phyloP scores from a whole-genome alignment of 2,888 invertebrate genomes.

The Pteria penguin region DNA sequence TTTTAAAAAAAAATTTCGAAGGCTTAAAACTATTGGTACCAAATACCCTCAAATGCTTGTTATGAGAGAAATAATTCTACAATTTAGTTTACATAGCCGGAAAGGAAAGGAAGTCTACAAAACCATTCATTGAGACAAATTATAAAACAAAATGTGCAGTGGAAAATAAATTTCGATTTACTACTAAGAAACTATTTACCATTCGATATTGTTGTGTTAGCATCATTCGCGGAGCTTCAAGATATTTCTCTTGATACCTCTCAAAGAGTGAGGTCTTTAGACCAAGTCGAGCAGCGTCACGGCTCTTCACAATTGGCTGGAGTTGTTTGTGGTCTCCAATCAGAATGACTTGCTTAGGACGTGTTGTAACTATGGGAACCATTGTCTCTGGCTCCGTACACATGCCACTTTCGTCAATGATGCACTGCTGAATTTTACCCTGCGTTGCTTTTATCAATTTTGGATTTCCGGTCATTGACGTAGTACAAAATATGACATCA shows the following conservation, averaged over 20 bases:
- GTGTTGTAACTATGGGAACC: conserved; percentile 57
- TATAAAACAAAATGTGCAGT: too few relatives aligned
- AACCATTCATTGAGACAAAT: too few relatives aligned
- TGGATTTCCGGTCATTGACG: conserved; percentile 20
- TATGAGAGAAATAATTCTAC: too few relatives aligned
- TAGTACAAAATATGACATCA: conserved; percentile 32
- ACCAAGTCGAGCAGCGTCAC: conserved; percentile 21
- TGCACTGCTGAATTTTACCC: conserved; percentile 47
- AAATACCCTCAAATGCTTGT: too few relatives aligned
- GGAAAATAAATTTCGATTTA: too few relatives aligned
- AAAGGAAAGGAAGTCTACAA: too few relatives aligned
- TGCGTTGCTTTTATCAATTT: conserved; percentile 10
- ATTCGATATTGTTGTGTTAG: conserved; percentile 14
- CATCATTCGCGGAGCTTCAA: not conserved
- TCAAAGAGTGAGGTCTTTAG: conserved; percentile 36
- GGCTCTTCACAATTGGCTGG: conserved; percentile 62
- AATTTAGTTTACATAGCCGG: too few relatives aligned
- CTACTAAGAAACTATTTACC: conserved; percentile 1
- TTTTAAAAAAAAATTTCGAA: too few relatives aligned
- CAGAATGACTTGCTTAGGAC: conserved; percentile 58
- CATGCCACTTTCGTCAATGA: conserved; percentile 72
- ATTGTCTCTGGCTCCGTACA: conserved; percentile 67
- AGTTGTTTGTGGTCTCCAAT: conserved; percentile 74
- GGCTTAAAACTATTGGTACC: too few relatives aligned
- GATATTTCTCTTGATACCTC: not conserved